phyloP scores from a whole-genome alignment of 2,113 vertebrate genomes.

The Alligator mississippiensis region DNA sequence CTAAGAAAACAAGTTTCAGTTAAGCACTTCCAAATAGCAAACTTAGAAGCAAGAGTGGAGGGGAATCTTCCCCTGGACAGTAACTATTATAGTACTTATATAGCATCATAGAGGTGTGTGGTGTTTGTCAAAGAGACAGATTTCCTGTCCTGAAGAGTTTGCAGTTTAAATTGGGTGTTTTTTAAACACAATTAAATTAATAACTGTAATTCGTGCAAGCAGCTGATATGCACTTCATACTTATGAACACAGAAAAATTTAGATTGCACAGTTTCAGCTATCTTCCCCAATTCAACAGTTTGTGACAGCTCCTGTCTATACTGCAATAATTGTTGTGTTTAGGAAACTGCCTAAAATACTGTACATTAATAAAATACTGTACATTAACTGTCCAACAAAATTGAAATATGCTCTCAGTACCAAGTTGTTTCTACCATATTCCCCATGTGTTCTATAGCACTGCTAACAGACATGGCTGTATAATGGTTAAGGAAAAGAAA shows the following conservation, averaged over 20 bases:
- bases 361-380: neutral
- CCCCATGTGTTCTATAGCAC: neutral
- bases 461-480: neutral
- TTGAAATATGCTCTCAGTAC: neutral
- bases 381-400: neutral
- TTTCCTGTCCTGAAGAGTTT: neutral
- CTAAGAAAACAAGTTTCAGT: neutral
- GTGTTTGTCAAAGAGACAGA: neutral
- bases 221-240: neutral
- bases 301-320: neutral
- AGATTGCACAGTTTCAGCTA: fast-evolving
- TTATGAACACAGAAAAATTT: neutral
- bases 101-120: neutral
- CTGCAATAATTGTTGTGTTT: neutral
- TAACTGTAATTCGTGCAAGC: neutral
- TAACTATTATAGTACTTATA: neutral
- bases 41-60: neutral
- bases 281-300: neutral
- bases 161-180: neutral
- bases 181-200: neutral
- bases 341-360: neutral
- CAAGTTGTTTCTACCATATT: neutral
- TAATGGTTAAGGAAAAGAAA: neutral
- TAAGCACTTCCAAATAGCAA: neutral
- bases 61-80: too few species aligned